phyloP scores from a whole-genome alignment of 1,140 invertebrate species.

The Penaeus vannamei region DNA sequence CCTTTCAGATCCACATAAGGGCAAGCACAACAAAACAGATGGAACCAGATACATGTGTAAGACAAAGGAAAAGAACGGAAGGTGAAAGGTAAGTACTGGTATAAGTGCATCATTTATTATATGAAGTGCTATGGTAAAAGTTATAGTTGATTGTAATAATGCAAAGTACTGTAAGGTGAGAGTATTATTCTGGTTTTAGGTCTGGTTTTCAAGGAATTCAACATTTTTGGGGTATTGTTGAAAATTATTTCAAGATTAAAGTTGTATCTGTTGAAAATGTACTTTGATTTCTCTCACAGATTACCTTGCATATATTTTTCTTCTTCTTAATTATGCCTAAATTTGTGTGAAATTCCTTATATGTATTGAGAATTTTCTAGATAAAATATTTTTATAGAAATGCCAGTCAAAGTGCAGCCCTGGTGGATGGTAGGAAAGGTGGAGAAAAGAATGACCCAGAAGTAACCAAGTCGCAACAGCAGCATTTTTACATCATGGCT shows the following conservation, averaged over 20 bases:
- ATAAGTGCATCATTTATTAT: no score
- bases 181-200: background rate
- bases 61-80: no score
- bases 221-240: background rate
- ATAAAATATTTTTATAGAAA: background rate
- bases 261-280: background rate
- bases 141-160: background rate
- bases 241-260: background rate
- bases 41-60: no score
- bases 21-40: no score
- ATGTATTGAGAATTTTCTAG: background rate
- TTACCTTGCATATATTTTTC: no score
- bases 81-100: no score
- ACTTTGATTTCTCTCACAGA: no score
- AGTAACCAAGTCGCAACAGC: background rate
- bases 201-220: background rate
- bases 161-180: background rate
- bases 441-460: background rate
- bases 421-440: background rate
- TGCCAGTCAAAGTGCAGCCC: background rate
- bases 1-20: no score
- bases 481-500: conserved; percentile 41
- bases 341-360: background rate
- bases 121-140: background rate
- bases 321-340: no score